Evolutionary conservation across 2,113 vertebrate genomes (phyloP).

Genomic region (Callocephalon fimbriatum): DNA sequence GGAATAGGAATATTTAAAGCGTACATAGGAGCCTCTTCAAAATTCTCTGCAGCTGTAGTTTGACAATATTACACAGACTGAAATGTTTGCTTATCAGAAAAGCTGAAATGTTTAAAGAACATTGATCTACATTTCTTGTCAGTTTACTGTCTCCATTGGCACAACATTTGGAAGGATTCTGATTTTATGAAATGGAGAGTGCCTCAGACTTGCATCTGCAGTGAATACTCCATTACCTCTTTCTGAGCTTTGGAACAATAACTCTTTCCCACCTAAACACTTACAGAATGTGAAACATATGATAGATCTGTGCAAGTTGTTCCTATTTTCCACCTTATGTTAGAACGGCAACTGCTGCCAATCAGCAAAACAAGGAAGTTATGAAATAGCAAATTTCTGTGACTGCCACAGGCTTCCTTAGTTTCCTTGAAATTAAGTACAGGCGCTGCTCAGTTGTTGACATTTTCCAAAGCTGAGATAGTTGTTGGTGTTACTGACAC

Average conservation of each 20-base stretch:
- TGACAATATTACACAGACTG: constrained; percentile 72
- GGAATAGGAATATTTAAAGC: constrained; percentile 64
- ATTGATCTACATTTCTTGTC: constrained; percentile 74
- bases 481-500: background rate
- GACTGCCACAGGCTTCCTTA: background rate
- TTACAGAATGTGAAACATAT: constrained; percentile 72
- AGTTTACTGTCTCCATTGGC: constrained; percentile 74
- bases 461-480: background rate
- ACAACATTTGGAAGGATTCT: constrained; percentile 74
- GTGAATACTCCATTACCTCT: constrained; percentile 50
- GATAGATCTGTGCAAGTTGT: constrained; percentile 69
- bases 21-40: constrained; percentile 64
- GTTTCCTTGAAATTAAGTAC: constrained; percentile 21
- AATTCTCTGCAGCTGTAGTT: constrained; percentile 73
- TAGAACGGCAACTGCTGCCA: constrained; percentile 56
- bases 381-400: background rate
- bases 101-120: constrained; percentile 76
- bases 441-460: background rate
- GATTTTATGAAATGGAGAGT: constrained; percentile 59
- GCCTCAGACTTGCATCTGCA: constrained; percentile 65
- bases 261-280: constrained; percentile 65
- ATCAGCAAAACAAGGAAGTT: constrained; percentile 40
- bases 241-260: constrained; percentile 70
- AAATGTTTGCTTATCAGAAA: constrained; percentile 74
- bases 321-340: constrained; percentile 66